These are phyloP conservation scores for Lasiurus cinereus DNA, from an alignment of 2,113 vertebrate genomes.

Conservation along the genomic window DNA sequence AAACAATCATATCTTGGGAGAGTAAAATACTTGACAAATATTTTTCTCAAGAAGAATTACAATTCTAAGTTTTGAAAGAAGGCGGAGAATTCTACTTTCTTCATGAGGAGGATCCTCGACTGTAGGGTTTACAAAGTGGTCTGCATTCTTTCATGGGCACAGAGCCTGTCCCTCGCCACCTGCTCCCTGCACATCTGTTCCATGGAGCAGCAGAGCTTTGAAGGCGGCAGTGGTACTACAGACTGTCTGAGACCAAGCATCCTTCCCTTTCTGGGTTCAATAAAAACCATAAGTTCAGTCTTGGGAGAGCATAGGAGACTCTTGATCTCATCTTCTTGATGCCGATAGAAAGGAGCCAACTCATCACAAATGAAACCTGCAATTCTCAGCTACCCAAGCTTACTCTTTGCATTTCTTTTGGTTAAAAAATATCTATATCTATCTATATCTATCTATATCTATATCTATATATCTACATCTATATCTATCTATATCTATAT, in stretches of 20 bases:
- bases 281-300: not conserved
- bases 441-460: too few relatives aligned
- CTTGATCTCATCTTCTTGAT: not conserved
- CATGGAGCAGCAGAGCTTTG: not conserved
- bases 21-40: not conserved
- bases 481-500: too few relatives aligned
- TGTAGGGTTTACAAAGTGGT: not conserved
- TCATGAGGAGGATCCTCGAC: not conserved
- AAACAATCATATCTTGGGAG: not conserved
- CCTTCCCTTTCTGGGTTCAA: not conserved
- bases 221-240: not conserved
- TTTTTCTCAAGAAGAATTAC: constrained; percentile 18
- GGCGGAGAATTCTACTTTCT: not conserved
- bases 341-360: not conserved
- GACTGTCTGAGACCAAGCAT: not conserved
- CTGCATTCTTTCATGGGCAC: not conserved
- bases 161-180: not conserved
- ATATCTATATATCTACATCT: too few relatives aligned
- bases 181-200: not conserved
- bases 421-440: not conserved
- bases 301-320: not conserved
- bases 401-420: not conserved
- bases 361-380: not conserved
- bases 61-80: constrained; percentile 29
- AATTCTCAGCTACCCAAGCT: not conserved